Evolutionary conservation across 2,888 invertebrate genomes (phyloP), one percentile per base, ranked within the genome.

Genomic region (Clusia tigrina): DNA sequence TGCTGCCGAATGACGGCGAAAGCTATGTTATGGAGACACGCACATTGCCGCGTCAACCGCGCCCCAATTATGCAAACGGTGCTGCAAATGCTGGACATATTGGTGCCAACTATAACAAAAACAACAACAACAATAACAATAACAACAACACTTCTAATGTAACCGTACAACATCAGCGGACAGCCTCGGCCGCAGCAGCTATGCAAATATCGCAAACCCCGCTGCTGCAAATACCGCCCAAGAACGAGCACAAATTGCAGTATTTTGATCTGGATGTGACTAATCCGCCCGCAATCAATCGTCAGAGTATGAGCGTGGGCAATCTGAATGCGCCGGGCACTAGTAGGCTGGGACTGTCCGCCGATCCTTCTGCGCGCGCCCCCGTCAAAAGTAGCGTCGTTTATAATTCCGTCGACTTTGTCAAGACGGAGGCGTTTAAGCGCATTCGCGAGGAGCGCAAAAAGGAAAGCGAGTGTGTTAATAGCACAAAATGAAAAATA

Each of bases 361-460:
- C 82, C 1, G 80, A 83, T 63, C 79, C 83, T 48, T 82, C 83
- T 17, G 78, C 82, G 23, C 83, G 85, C 61, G 81, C 83, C n/a
- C 83, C 85, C 24, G 80, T 83, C 38, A 83, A 83, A 67, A 85
- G 85, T 67, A 76, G 81, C 59, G 86, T 91, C 0, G 93, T 93
- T 9, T 96, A 96, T 83, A 94, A 95, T 81, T 93, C 92, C 1
- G 95, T 97, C 0, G 96, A 97, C 85, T 96, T 96, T 85, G 86
- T 94, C 58, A 96, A 95, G 86, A 97, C 96, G 0, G 91, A 94
- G 80, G 96, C 96, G 5, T 94, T 97, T 78, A 94, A 93, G 83
- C 90, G 92, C 65, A 95, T 93, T 38, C 87, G 92, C 58, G 90
- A 92, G 78, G 90, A 91, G 64, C 77, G 82, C 63, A 77, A 78